These are phyloP conservation scores for Nematopogon swammerdamellus DNA, from an alignment of 2,888 invertebrate species.

Conservation along the genomic window DNA sequence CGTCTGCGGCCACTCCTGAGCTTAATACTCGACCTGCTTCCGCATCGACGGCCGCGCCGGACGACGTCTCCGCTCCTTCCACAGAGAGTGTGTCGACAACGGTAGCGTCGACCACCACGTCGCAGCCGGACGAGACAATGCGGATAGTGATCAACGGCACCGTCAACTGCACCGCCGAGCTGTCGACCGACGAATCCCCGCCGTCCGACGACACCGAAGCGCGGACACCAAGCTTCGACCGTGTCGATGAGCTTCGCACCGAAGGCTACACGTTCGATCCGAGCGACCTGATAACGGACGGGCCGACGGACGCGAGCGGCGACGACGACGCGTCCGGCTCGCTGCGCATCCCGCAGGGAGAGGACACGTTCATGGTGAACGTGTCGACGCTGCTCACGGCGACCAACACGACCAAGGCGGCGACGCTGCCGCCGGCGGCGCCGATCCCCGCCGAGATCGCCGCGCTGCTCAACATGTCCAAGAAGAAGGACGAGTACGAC, in stretches of 20 bases:
- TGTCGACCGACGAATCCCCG: conserved; percentile 23
- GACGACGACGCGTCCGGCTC: too few relatives aligned
- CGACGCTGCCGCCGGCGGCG: conserved; percentile 27
- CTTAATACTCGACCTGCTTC: too few relatives aligned
- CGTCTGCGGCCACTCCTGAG: too few relatives aligned
- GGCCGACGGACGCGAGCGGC: too few relatives aligned
- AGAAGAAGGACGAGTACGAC: conserved; percentile 60
- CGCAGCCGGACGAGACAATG: conserved; percentile 33
- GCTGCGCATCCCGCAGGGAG: too few relatives aligned
- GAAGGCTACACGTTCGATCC: conserved; percentile 33
- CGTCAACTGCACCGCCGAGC: conserved; percentile 42
- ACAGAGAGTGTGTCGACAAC: too few relatives aligned
- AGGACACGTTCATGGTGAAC: conserved; percentile 54
- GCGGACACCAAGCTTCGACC: background rate
- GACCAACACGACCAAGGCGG: conserved; percentile 40
- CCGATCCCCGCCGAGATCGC: conserved; percentile 33
- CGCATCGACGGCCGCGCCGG: conserved; percentile 11
- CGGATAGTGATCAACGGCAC: conserved; percentile 43
- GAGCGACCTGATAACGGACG: conserved; percentile 40
- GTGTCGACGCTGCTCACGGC: conserved; percentile 53
- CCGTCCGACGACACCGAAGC: background rate
- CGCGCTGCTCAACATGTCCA: conserved; percentile 48
- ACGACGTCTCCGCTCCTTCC: conserved; percentile 10
- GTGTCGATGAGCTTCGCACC: background rate
- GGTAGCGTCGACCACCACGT: conserved; percentile 9